Evolutionary conservation across 2,888 invertebrate species (phyloP).

Genomic region (Molanna angustata): DNA sequence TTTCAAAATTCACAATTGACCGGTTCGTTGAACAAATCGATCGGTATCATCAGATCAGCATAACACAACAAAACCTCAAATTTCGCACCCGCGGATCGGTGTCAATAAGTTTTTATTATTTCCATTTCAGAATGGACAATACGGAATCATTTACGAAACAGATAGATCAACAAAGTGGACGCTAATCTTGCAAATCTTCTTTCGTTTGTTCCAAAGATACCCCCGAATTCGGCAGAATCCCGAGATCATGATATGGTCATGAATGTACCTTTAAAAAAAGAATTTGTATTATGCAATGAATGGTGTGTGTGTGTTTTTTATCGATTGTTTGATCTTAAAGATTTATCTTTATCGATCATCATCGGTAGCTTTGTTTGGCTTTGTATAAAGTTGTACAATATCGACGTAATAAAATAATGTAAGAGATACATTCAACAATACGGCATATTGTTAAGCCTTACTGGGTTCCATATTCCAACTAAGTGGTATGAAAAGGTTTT

Average conservation of each 20-base stretch:
- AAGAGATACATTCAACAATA: too few relatives aligned
- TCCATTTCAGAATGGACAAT: slow-evolving; percentile 12
- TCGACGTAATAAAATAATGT: too few relatives aligned
- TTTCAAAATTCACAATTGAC: slow-evolving; percentile 10
- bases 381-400: too few relatives aligned
- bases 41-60: slow-evolving; percentile 10
- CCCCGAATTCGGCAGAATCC: too few relatives aligned
- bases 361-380: background rate
- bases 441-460: too few relatives aligned
- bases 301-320: slow-evolving; percentile 1
- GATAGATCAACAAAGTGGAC: slow-evolving; percentile 2
- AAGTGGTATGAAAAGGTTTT: too few relatives aligned
- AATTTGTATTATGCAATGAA: too few relatives aligned
- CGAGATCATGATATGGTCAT: too few relatives aligned
- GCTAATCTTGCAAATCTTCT: slow-evolving; percentile 4
- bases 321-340: slow-evolving; percentile 8
- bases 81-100: slow-evolving; percentile 21
- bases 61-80: slow-evolving; percentile 12
- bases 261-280: too few relatives aligned
- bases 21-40: background rate
- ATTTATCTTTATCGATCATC: slow-evolving; percentile 3
- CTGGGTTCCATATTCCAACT: too few relatives aligned
- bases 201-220: background rate
- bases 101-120: slow-evolving; percentile 10
- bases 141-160: slow-evolving; percentile 6